Evolutionary conservation across 2,113 vertebrate genomes (phyloP).

Genomic region (Nycticebus coucang): DNA sequence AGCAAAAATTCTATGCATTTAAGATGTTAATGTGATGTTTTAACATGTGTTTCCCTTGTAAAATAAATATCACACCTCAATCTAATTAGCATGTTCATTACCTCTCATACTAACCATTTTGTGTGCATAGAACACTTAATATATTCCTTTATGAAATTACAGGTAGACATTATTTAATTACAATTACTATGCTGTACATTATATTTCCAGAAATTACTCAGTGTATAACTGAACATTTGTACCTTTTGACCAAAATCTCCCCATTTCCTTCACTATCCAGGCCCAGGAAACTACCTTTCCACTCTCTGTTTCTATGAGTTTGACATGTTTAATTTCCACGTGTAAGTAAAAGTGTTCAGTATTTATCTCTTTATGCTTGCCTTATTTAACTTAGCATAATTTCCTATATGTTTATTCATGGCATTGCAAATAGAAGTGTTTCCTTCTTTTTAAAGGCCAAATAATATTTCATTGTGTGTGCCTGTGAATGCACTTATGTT

Average conservation of each 20-base stretch:
- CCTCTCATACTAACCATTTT: neutral
- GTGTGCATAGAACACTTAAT: neutral
- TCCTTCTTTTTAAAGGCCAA: neutral
- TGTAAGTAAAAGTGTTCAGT: neutral
- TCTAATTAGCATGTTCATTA: neutral
- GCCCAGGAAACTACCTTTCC: neutral
- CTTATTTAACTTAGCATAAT: neutral
- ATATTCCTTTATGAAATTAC: neutral
- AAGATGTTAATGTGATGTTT: neutral
- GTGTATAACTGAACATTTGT: neutral
- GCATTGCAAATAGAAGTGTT: neutral
- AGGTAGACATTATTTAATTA: neutral
- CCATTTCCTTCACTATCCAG: neutral
- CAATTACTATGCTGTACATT: neutral
- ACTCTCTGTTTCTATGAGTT: neutral
- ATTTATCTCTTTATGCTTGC: neutral
- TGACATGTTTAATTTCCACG: neutral
- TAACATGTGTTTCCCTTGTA: neutral
- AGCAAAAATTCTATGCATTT: neutral
- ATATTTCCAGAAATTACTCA: neutral
- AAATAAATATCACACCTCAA: neutral
- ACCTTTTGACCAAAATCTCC: neutral
- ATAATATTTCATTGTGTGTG: neutral
- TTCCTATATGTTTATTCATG: neutral
- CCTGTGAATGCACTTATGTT: too few relatives aligned